These are phyloP conservation scores for Zenarchopterus dispar DNA, from an alignment of 2,797 vertebrate genomes.

Conservation along the genomic window DNA sequence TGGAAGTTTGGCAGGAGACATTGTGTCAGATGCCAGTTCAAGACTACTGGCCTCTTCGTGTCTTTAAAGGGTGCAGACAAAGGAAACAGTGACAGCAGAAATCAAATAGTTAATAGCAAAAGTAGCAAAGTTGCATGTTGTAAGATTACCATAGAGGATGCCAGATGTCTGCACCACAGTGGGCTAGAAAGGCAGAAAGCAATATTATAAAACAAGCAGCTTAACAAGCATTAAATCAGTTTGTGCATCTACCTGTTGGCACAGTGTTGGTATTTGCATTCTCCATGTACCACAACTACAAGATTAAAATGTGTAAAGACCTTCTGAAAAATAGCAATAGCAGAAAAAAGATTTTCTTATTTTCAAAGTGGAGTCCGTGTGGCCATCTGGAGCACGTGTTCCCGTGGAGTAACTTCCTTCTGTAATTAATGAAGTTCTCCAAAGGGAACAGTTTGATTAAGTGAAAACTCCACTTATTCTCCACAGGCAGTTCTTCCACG, in stretches of 20 bases:
- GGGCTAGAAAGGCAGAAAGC: slow-evolving; percentile 24
- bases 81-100: slow-evolving; percentile 57
- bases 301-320: slow-evolving; percentile 11
- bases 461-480: slow-evolving; percentile 71
- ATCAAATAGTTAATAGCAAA: slow-evolving; percentile 45
- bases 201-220: slow-evolving; percentile 28
- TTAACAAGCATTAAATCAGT: slow-evolving; percentile 4
- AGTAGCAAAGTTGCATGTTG: slow-evolving; percentile 34
- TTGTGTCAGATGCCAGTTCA: slow-evolving; percentile 48
- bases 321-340: slow-evolving; percentile 27
- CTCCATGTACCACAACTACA: not conserved
- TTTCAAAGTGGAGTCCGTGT: slow-evolving; percentile 23
- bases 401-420: slow-evolving; percentile 56
- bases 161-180: slow-evolving; percentile 36
- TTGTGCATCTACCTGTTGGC: slow-evolving; percentile 27
- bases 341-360: slow-evolving; percentile 9
- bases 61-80: slow-evolving; percentile 39
- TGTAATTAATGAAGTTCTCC: slow-evolving; percentile 77
- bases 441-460: slow-evolving; percentile 73
- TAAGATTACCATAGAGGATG: slow-evolving; percentile 26
- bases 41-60: slow-evolving; percentile 37
- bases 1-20: slow-evolving; percentile 60
- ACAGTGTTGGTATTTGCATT: not conserved
- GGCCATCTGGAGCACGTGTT: slow-evolving; percentile 65
- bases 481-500: slow-evolving; percentile 57